These are phyloP conservation scores for Oceanodroma leucorhoa DNA, from an alignment of 2,797 vertebrate species.

Conservation along the genomic window DNA sequence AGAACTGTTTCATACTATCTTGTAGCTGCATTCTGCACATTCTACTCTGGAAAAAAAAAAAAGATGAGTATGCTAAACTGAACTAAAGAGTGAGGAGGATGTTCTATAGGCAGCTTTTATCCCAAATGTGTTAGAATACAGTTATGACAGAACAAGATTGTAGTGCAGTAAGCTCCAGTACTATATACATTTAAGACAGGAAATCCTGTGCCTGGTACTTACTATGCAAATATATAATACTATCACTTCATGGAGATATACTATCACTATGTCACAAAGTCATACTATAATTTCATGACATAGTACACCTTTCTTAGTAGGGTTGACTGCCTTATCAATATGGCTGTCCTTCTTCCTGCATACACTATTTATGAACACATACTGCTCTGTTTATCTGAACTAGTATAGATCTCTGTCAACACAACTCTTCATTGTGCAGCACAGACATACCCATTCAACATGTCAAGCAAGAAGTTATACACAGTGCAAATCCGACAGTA, in stretches of 20 bases:
- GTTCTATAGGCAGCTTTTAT: not conserved
- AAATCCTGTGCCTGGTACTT: not conserved
- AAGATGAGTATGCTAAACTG: not conserved
- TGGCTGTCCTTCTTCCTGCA: not conserved
- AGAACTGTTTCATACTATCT: not conserved
- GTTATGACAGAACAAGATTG: not conserved
- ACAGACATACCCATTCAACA: not conserved
- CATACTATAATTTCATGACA: not conserved
- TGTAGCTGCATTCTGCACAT: not conserved
- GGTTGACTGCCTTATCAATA: not conserved
- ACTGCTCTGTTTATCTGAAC: not conserved
- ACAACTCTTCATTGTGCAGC: not conserved
- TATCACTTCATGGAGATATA: not conserved
- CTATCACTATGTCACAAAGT: not conserved
- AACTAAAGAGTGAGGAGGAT: not conserved
- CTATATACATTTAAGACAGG: not conserved
- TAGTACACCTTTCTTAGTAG: not conserved
- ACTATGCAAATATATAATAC: not conserved
- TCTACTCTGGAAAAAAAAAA: not conserved
- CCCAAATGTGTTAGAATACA: not conserved
- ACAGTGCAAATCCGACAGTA: not conserved
- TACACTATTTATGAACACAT: not conserved
- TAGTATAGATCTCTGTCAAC: not conserved
- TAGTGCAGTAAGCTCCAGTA: not conserved
- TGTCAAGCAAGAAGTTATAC: not conserved